Conservation (phyloP, 37 sponge, comb jelly and placozoan species). For the Beroe ovata region DNA sequence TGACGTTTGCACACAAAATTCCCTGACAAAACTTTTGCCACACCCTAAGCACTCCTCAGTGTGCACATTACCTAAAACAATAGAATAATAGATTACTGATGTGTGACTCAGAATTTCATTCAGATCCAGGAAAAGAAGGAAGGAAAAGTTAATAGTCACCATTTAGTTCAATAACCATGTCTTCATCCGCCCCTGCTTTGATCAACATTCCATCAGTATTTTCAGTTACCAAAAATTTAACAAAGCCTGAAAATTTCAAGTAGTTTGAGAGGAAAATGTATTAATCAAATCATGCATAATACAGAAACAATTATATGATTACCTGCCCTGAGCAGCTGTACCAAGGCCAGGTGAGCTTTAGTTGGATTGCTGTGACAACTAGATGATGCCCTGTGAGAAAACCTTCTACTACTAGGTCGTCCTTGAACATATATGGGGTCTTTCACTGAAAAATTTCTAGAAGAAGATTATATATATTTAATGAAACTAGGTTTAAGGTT, state of each 20-base stretch:
- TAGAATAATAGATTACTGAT: too few species aligned
- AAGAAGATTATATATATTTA: background rate
- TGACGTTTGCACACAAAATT: slow-evolving; percentile 42
- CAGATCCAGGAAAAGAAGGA: too few species aligned
- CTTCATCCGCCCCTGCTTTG: slow-evolving; percentile 64
- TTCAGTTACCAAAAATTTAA: slow-evolving; percentile 62
- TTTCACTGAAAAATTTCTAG: slow-evolving; percentile 16
- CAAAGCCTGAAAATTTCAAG: slow-evolving; percentile 17
- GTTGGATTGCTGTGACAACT: slow-evolving; percentile 53
- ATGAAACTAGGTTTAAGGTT: background rate
- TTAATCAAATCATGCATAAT: too few species aligned
- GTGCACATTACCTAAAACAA: slow-evolving; percentile 29
- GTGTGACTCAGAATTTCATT: too few species aligned
- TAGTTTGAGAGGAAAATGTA: too few species aligned
- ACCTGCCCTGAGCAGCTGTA: slow-evolving; percentile 27
- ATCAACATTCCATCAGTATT: slow-evolving; percentile 64
- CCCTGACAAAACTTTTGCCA: slow-evolving; percentile 59
- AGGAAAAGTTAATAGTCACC: too few species aligned
- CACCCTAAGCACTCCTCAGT: slow-evolving; percentile 57
- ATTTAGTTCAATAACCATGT: slow-evolving; percentile 25
- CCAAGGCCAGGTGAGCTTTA: slow-evolving; percentile 31
- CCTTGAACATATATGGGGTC: slow-evolving; percentile 45
- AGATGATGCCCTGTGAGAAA: slow-evolving; percentile 34
- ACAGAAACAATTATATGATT: too few species aligned
- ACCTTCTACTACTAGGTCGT: slow-evolving; percentile 42